Evolutionary conservation across 2,888 invertebrate species (phyloP).

Genomic region (Athrips mouffetella): DNA sequence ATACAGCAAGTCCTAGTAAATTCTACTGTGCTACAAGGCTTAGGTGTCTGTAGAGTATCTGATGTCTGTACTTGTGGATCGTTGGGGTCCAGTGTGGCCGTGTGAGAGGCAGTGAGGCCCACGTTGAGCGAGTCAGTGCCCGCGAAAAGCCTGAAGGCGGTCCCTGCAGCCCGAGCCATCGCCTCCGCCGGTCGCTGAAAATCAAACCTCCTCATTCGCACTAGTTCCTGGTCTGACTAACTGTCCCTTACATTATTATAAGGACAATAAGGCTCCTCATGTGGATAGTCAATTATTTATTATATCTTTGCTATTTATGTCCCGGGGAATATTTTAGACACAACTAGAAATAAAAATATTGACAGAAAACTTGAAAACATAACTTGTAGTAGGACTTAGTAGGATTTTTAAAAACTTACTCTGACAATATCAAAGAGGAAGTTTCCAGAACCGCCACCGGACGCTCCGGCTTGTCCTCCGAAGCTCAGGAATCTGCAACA

Average conservation of each 20-base stretch:
- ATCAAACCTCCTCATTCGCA: constrained; percentile 42
- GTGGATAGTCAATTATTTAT: too few relatives aligned
- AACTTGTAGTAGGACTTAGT: neutral
- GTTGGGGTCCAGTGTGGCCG: constrained; percentile 74
- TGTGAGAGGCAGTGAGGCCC: constrained; percentile 81
- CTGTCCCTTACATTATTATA: constrained; percentile 15
- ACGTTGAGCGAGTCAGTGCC: constrained; percentile 85
- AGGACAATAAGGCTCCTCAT: too few relatives aligned
- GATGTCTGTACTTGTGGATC: constrained; percentile 66
- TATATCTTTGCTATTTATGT: too few relatives aligned
- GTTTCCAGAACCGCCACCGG: constrained; percentile 88
- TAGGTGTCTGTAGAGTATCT: constrained; percentile 29
- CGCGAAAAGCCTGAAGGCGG: constrained; percentile 87
- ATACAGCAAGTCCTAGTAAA: neutral
- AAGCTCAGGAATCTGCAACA: constrained; percentile 80
- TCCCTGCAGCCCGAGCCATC: constrained; percentile 87
- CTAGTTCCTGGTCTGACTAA: constrained; percentile 8
- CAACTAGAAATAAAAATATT: too few relatives aligned
- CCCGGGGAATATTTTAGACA: neutral
- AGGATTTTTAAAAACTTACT: constrained; percentile 80
- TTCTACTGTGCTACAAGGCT: constrained; percentile 4
- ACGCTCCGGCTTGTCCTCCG: constrained; percentile 72
- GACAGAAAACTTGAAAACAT: too few relatives aligned
- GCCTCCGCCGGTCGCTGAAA: constrained; percentile 87
- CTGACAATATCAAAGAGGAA: constrained; percentile 93